Base-by-base conservation (phyloP, 2,113 vertebrate species). In the Tor tambroides region DNA sequence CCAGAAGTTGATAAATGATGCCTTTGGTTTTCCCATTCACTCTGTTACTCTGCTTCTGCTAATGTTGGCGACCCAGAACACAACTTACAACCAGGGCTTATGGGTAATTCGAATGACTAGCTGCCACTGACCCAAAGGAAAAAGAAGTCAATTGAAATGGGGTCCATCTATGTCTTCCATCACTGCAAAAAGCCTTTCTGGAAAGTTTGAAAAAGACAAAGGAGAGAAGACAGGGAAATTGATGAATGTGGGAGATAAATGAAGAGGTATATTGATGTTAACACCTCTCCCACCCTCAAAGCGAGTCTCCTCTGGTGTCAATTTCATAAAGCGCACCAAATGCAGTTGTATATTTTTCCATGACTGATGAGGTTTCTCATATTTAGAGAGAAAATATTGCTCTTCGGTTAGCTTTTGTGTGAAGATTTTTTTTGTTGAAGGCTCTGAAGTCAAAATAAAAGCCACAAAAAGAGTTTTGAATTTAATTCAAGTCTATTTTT, bases 31-130 rank as follows among this genome's bases (percentile, higher is more conserved):
- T 87, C 28, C 30, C 1, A n/a, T 23, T 65, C 59, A 7, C 8
- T 5, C 49, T 5, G 1, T 51, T 51, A 51, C 49, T 28, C 26
- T 38, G 3, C 8, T 32, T 67, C 75, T 81, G 21, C 81, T 89
- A 85, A 63, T 89, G 86, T 49, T 35, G 61, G n/a, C 69, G 71
- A 87, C 78, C 88, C 86, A 87, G 71, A 69, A 87, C 83, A 72
- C 83, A 63, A 65, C 65, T 19, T 49, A 30, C 83, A 79, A 17
- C 32, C 14, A 23, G 43, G 51, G 61, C 59, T 82, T 77, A 10
- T 86, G 86, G 56, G 83, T 83, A 83, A 83, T 87, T 83, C 30
- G n/a, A 79, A 77, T 85, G 43, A 87, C 72, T 81, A 82, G 72
- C 71, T 85, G 63, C 84, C 83, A 86, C 61, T 89, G 86, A 89